These are phyloP conservation scores for Callithrix jacchus DNA, from an alignment of 2,113 vertebrate genomes.

Conservation along the genomic window DNA sequence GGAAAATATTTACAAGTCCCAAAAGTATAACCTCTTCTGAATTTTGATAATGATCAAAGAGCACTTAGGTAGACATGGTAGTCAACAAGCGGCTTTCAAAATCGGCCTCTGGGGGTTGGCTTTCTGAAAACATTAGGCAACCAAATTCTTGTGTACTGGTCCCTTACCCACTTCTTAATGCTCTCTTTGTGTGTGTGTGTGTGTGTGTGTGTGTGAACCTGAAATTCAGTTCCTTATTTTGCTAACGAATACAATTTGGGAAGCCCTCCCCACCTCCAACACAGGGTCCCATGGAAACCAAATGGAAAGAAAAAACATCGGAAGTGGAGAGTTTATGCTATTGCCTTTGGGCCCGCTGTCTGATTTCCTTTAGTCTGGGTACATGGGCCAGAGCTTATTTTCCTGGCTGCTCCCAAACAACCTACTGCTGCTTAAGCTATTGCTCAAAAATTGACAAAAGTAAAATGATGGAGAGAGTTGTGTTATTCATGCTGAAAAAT, in stretches of 20 bases:
- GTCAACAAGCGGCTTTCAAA: neutral
- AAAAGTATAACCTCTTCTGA: neutral
- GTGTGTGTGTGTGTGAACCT: neutral
- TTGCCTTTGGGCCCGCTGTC: conserved; percentile 34
- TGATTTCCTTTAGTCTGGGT: conserved; percentile 27
- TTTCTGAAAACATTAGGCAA: conserved; percentile 11
- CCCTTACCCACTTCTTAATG: neutral
- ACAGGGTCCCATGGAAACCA: conserved; percentile 60
- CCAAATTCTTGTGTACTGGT: neutral
- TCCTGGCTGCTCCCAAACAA: conserved; percentile 63
- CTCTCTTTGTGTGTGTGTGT: neutral
- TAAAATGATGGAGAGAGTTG: conserved; percentile 30
- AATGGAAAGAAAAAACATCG: conserved; percentile 2
- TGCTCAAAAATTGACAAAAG: conserved; percentile 53
- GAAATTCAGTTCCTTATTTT: conserved; percentile 19
- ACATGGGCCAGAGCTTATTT: conserved; percentile 52
- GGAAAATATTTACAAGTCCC: conserved; percentile 22
- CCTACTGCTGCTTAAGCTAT: conserved; percentile 56
- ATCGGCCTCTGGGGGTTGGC: neutral
- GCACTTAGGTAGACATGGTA: neutral
- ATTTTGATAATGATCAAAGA: neutral
- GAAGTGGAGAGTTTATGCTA: neutral
- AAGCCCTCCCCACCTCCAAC: neutral
- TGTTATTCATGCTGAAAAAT: conserved; percentile 57
- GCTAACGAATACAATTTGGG: conserved; percentile 13